These are phyloP conservation scores for Magallana ariakensis DNA, from an alignment of 1,140 invertebrate species.

Conservation along the genomic window DNA sequence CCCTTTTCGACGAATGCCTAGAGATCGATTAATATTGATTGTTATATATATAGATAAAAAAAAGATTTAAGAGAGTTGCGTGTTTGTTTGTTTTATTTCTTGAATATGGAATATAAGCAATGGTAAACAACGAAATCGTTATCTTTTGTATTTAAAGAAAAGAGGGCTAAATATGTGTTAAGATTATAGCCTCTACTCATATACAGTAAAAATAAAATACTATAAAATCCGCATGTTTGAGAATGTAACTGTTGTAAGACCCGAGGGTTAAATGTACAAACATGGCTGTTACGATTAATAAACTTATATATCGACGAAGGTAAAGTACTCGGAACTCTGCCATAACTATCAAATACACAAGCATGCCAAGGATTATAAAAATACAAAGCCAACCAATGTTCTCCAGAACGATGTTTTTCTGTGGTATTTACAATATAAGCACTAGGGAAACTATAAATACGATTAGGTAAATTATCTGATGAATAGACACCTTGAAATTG, in stretches of 20 bases:
- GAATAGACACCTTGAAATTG: slow-evolving; percentile 40
- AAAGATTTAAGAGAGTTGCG: not conserved
- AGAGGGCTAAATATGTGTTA: not conserved
- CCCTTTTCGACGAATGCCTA: not conserved
- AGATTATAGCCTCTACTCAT: not conserved
- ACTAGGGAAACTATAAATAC: slow-evolving; percentile 5
- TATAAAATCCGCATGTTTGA: not conserved
- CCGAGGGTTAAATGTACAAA: not conserved
- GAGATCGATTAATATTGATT: not conserved
- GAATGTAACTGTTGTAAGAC: not conserved
- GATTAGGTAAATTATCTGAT: not conserved
- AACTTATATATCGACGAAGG: not conserved
- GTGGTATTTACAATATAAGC: slow-evolving; percentile 42
- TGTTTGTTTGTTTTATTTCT: not conserved
- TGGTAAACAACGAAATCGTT: not conserved
- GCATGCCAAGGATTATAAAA: not conserved
- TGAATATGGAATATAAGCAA: not conserved
- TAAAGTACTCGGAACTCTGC: not conserved
- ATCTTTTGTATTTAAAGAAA: not conserved
- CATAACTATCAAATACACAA: not conserved
- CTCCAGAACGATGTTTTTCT: not conserved
- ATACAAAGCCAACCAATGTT: not conserved
- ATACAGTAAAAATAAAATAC: not conserved
- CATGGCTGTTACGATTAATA: not conserved
- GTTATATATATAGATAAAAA: not conserved